Evolutionary conservation across 2,888 invertebrate genomes (phyloP).

Genomic region (Ophonus ardosiacus): DNA sequence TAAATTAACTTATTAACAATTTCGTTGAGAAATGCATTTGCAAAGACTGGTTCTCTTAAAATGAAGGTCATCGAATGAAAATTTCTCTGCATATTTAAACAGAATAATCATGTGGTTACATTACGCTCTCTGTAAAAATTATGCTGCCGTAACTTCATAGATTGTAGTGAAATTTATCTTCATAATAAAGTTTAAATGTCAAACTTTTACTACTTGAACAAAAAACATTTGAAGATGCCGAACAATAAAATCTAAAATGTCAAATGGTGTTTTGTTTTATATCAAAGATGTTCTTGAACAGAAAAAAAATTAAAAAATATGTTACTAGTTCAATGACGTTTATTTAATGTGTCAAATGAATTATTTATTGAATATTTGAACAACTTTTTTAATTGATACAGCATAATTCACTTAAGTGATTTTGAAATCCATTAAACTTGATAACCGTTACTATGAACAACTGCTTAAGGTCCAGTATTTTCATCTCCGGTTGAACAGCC

Average conservation of each 20-base stretch:
- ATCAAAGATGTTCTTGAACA: slow-evolving; percentile 23
- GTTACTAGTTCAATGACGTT: slow-evolving; percentile 58
- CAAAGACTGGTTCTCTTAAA: slow-evolving; percentile 52
- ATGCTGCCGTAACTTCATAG: background rate
- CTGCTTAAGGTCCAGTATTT: too few species aligned
- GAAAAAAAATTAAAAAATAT: slow-evolving; percentile 31
- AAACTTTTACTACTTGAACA: slow-evolving; percentile 41
- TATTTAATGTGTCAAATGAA: slow-evolving; percentile 23
- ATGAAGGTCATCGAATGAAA: slow-evolving; percentile 59
- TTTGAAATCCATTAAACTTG: too few species aligned
- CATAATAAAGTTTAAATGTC: slow-evolving; percentile 42
- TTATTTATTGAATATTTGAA: slow-evolving; percentile 38
- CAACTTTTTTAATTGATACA: slow-evolving; percentile 7
- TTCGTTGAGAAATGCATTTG: slow-evolving; percentile 57
- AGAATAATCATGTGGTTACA: slow-evolving; percentile 37
- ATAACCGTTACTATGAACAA: too few species aligned
- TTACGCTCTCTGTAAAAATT: background rate
- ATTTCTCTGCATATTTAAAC: slow-evolving; percentile 62
- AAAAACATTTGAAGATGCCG: slow-evolving; percentile 17
- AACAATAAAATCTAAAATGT: slow-evolving; percentile 12
- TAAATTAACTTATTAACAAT: slow-evolving; percentile 57
- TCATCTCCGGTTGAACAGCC: too few species aligned
- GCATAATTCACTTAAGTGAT: background rate
- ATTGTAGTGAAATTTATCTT: slow-evolving; percentile 34
- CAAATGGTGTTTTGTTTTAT: background rate